Evolutionary conservation across 2,113 vertebrate species (phyloP).

Genomic region (Hemibagrus wyckioides): DNA sequence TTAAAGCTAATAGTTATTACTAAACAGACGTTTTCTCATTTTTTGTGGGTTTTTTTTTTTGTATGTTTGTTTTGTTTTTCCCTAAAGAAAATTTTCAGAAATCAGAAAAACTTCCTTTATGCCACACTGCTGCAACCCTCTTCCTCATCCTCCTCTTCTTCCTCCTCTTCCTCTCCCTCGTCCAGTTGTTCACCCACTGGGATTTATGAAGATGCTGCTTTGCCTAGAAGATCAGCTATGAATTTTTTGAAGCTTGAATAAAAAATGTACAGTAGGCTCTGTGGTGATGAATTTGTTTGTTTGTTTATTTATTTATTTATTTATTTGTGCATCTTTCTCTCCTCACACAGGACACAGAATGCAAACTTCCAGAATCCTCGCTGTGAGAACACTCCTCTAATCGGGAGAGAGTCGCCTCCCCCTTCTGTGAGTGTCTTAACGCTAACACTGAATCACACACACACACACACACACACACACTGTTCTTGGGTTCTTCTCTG

Average conservation of each 20-base stretch:
- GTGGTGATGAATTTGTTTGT: neutral
- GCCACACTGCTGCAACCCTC: too few species aligned
- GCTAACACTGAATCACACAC: conserved; percentile 14
- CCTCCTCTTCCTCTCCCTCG: too few species aligned
- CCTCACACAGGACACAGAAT: conserved; percentile 89
- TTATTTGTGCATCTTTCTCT: conserved; percentile 41
- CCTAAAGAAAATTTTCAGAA: too few species aligned
- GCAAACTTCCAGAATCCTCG: conserved; percentile 98
- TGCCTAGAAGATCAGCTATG: neutral
- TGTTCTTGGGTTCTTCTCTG: neutral
- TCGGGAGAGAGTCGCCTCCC: conserved; percentile 96
- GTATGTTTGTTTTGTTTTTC: neutral
- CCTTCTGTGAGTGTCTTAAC: conserved; percentile 88
- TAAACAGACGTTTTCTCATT: neutral
- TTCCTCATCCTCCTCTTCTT: too few species aligned
- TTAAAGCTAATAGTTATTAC: neutral
- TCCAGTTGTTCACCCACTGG: too few species aligned
- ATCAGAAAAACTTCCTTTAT: too few species aligned
- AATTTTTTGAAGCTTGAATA: neutral
- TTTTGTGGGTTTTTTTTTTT: neutral
- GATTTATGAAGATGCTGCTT: neutral
- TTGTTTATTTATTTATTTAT: neutral
- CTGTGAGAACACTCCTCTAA: conserved; percentile 98
- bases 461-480: conserved; percentile 32
- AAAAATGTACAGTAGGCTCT: neutral